A percentile compares a stretch with the other conserved stretches of the same genome.
Evolutionary conservation across 37 sponge, comb jelly and placozoan genomes (phyloP).

Genomic region (Tethya wilhelma): DNA sequence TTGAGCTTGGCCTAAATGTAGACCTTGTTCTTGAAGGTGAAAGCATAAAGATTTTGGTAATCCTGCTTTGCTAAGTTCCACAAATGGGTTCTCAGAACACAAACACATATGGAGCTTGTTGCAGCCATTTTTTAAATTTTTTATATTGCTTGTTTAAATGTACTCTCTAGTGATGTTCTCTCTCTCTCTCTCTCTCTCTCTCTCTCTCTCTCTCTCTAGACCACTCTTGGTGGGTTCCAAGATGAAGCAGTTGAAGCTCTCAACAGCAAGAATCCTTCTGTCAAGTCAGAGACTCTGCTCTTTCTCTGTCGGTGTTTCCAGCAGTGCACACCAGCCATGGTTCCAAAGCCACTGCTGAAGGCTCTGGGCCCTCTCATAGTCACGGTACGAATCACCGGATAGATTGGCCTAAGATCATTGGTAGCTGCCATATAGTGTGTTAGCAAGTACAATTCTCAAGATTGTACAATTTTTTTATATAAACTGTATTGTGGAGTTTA

Average conservation of each 20-base stretch:
- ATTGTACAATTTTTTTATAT: neutral
- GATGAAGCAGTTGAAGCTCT: constrained; percentile 83
- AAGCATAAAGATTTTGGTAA: too few relatives aligned
- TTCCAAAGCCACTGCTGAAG: constrained; percentile 88
- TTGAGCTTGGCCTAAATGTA: too few relatives aligned
- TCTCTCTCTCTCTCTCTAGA: constrained; percentile 56
- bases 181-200: neutral
- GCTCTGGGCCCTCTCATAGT: constrained; percentile 72
- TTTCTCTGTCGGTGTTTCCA: constrained; percentile 84
- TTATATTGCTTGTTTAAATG: neutral
- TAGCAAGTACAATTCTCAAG: too few relatives aligned
- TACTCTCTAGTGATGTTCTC: constrained; percentile 10
- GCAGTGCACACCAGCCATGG: constrained; percentile 77
- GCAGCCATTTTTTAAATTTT: too few relatives aligned
- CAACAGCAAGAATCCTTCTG: constrained; percentile 88
- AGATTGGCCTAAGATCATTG: too few relatives aligned
- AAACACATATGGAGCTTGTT: too few relatives aligned
- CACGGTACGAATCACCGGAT: constrained; percentile 42
- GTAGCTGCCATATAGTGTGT: too few relatives aligned
- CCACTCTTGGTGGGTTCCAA: constrained; percentile 63
- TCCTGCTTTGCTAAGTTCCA: too few relatives aligned
- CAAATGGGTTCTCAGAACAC: too few relatives aligned
- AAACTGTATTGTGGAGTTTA: too few relatives aligned
- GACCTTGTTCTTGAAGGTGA: too few relatives aligned
- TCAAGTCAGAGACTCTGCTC: constrained; percentile 79